These are phyloP conservation scores for Chorisops tibialis DNA, from an alignment of 2,888 invertebrate genomes.

Conservation along the genomic window DNA sequence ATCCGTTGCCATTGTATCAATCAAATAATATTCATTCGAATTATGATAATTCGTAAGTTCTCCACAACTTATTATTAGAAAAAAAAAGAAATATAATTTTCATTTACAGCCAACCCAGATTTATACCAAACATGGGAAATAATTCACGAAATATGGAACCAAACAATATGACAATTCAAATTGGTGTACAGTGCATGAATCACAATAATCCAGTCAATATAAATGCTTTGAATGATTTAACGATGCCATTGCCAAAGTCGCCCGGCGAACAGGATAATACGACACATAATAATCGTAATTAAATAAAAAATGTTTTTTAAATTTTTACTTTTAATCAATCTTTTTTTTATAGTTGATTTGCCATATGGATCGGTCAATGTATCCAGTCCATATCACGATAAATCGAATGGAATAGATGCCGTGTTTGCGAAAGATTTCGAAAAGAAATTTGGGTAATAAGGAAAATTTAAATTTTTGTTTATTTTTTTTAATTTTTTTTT, in stretches of 20 bases:
- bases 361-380: constrained; percentile 1
- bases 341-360: constrained; percentile 7
- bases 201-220: constrained; percentile 40
- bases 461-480: background rate
- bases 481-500: background rate
- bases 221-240: constrained; percentile 39
- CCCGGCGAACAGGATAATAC: constrained; percentile 24
- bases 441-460: constrained; percentile 27
- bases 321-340: background rate
- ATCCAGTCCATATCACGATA: constrained; percentile 8
- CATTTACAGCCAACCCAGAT: constrained; percentile 7
- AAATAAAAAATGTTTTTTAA: background rate
- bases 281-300: constrained; percentile 26
- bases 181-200: constrained; percentile 40
- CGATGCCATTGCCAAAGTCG: constrained; percentile 35
- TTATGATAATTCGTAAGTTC: constrained; percentile 16
- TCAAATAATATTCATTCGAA: constrained; percentile 31
- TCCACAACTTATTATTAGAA: background rate
- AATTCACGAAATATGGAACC: constrained; percentile 35
- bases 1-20: constrained; percentile 40
- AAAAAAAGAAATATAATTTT: no score
- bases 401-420: constrained; percentile 17
- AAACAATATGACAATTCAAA: constrained; percentile 41
- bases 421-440: constrained; percentile 24
- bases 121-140: constrained; percentile 4